Conservation (phyloP, 2,113 vertebrate species). For the Neodon shergylaensis region DNA sequence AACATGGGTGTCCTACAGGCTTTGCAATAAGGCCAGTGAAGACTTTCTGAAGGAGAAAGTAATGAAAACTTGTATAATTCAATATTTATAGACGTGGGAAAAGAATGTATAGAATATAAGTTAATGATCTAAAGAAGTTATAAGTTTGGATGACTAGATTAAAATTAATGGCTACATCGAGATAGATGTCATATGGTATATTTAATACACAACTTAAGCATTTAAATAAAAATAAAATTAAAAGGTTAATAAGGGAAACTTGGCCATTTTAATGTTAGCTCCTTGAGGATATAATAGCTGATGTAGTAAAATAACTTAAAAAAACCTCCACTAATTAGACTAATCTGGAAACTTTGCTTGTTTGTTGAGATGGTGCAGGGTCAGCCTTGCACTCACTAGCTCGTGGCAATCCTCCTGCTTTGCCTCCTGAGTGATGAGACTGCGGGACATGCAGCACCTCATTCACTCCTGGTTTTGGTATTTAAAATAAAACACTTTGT, state of each 20-base stretch:
- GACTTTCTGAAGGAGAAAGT: constrained; percentile 9
- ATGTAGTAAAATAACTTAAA: constrained; percentile 55
- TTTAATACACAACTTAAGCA: constrained; percentile 28
- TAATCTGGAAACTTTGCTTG: not conserved
- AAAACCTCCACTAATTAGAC: too few species aligned
- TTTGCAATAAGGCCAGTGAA: constrained; percentile 49
- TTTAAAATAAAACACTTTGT: constrained; percentile 47
- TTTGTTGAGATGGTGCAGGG: not conserved
- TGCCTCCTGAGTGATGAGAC: not conserved
- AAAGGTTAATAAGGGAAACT: constrained; percentile 32
- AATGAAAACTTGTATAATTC: constrained; percentile 25
- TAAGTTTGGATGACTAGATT: constrained; percentile 37
- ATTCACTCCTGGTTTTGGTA: constrained; percentile 15
- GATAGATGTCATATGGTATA: constrained; percentile 9
- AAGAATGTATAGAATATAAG: not conserved
- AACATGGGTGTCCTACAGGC: not conserved
- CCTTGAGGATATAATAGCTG: constrained; percentile 27
- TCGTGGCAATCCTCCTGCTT: not conserved
- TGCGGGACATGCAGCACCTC: not conserved
- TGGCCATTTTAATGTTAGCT: constrained; percentile 33
- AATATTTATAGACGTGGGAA: constrained; percentile 22
- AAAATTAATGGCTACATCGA: not conserved
- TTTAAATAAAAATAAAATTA: constrained; percentile 30
- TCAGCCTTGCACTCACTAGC: not conserved
- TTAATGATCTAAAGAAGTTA: constrained; percentile 26